phyloP scores from a whole-genome alignment of 1,140 invertebrate genomes.

The Papilio polyxenes region DNA sequence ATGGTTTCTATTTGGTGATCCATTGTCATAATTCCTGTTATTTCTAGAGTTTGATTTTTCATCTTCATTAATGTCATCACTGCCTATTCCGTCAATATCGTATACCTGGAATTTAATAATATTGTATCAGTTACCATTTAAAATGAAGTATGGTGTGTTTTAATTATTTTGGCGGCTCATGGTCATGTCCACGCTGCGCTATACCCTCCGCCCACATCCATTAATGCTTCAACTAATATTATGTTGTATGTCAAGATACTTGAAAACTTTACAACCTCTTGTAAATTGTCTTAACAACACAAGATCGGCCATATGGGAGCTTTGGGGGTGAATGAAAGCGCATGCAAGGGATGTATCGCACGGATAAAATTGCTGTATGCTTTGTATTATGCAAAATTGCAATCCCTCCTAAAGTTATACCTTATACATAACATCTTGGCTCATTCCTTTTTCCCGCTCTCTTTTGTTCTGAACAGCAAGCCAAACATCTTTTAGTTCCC shows the following conservation, averaged over 20 bases:
- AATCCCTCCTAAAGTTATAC: constrained; percentile 42
- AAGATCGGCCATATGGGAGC: too few relatives aligned
- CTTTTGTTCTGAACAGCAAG: constrained; percentile 84
- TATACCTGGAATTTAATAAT: constrained; percentile 65
- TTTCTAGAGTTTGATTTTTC: constrained; percentile 55
- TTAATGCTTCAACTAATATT: too few relatives aligned
- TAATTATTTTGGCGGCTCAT: neutral
- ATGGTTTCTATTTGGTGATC: constrained; percentile 55
- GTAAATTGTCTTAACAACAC: too few relatives aligned
- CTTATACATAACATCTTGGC: constrained; percentile 78
- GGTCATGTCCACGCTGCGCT: neutral
- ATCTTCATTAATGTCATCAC: constrained; percentile 68
- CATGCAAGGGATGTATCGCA: too few relatives aligned
- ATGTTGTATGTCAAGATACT: too few relatives aligned
- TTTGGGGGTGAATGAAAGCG: too few relatives aligned
- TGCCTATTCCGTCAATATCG: constrained; percentile 72
- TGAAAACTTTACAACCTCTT: too few relatives aligned
- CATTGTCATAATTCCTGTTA: constrained; percentile 53
- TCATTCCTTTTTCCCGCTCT: constrained; percentile 81
- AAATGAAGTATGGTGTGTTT: neutral
- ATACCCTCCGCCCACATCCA: neutral
- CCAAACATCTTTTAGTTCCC: constrained; percentile 88
- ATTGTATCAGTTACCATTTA: neutral
- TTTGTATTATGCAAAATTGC: too few relatives aligned
- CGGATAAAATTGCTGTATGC: too few relatives aligned